A percentile compares a stretch with the other conserved stretches of the same genome.
Conservation (phyloP, 2,113 vertebrate species). For the Sinocyclocheilus rhinocerous region DNA sequence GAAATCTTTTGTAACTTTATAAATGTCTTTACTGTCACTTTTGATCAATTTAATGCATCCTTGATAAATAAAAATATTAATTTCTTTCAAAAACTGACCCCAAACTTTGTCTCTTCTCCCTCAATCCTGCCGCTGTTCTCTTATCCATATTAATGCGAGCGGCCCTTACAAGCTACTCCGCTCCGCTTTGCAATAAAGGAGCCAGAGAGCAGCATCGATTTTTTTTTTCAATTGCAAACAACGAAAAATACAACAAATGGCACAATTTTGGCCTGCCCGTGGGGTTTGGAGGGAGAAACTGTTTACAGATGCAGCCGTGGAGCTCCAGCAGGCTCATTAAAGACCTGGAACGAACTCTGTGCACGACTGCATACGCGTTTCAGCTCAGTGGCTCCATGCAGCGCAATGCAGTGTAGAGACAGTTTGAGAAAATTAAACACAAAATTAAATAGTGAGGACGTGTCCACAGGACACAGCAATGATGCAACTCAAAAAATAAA, state of each 20-base stretch:
- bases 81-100: neutral
- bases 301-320: neutral
- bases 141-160: constrained; percentile 4
- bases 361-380: neutral
- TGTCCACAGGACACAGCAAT: too few species aligned
- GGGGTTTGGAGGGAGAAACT: neutral
- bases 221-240: constrained; percentile 15
- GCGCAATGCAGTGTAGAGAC: too few species aligned
- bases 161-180: neutral
- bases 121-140: neutral
- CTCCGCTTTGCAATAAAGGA: neutral
- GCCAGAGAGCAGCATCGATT: neutral
- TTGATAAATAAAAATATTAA: too few species aligned
- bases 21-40: too few species aligned
- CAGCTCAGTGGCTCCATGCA: neutral
- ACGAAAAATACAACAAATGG: neutral
- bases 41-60: too few species aligned
- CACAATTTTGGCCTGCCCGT: constrained; percentile 5
- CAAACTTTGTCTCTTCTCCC: neutral
- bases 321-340: neutral
- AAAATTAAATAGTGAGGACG: too few species aligned
- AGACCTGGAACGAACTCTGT: neutral
- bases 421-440: too few species aligned
- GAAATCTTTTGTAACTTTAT: too few species aligned
- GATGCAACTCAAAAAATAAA: too few species aligned